phyloP scores from a whole-genome alignment of 2,797 vertebrate species.

The Varecia variegata region DNA sequence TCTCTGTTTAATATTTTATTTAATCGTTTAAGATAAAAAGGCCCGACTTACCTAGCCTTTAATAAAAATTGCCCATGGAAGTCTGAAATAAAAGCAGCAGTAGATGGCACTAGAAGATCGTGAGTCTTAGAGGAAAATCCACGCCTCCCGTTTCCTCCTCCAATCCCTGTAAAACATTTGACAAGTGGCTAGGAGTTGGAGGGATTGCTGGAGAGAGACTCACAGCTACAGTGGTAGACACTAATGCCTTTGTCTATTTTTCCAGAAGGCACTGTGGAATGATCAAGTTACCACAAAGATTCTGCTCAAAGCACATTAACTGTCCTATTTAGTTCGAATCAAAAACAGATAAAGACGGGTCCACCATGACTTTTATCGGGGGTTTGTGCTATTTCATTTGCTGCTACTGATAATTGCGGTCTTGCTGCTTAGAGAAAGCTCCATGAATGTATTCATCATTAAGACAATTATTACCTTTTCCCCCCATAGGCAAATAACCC shows the following conservation, averaged over 20 bases:
- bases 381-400: background rate
- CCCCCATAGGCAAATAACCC: background rate
- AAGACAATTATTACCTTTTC: background rate
- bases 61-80: background rate
- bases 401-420: background rate
- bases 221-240: background rate
- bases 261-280: background rate
- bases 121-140: background rate
- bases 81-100: background rate
- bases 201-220: background rate
- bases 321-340: background rate
- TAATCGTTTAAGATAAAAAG: background rate
- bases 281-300: background rate
- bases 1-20: background rate
- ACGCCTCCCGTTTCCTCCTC: background rate
- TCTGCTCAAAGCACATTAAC: background rate
- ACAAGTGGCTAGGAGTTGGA: background rate
- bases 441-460: background rate
- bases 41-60: background rate
- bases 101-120: conserved; percentile 67
- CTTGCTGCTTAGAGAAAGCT: background rate
- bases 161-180: background rate
- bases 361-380: background rate
- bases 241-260: background rate
- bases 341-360: background rate